phyloP scores from a whole-genome alignment of 2,113 vertebrate genomes.

The Dipodomys spectabilis region DNA sequence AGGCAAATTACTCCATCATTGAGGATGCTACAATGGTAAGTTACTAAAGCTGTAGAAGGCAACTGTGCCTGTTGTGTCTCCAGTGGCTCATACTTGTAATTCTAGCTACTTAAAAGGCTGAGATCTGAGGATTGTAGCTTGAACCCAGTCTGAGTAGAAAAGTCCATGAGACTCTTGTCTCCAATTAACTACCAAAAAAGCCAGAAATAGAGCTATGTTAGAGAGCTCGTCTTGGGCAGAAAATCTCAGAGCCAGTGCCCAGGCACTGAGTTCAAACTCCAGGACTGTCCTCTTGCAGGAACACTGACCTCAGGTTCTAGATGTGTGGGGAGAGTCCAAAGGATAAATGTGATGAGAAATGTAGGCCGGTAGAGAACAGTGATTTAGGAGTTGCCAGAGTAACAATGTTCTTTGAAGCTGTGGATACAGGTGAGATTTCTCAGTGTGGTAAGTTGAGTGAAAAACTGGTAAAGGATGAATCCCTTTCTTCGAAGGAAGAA shows the following conservation, averaged over 20 bases:
- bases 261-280: too few species aligned
- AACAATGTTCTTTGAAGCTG: constrained; percentile 13
- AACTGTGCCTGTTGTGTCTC: too few species aligned
- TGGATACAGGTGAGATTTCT: neutral
- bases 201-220: too few species aligned
- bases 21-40: constrained; percentile 98
- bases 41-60: neutral
- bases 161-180: too few species aligned
- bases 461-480: neutral
- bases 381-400: neutral
- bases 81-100: too few species aligned
- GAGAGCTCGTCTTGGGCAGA: too few species aligned
- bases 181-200: too few species aligned
- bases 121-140: too few species aligned
- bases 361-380: neutral
- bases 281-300: neutral
- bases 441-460: neutral
- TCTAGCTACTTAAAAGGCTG: too few species aligned
- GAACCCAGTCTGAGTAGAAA: too few species aligned
- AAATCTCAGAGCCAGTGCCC: too few species aligned
- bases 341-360: neutral
- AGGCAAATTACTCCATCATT: constrained; percentile 95
- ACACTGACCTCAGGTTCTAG: neutral
- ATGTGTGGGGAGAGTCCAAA: neutral
- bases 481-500: neutral